These are phyloP conservation scores for Beris chalybata DNA, from an alignment of 2,888 invertebrate genomes.

Conservation along the genomic window DNA sequence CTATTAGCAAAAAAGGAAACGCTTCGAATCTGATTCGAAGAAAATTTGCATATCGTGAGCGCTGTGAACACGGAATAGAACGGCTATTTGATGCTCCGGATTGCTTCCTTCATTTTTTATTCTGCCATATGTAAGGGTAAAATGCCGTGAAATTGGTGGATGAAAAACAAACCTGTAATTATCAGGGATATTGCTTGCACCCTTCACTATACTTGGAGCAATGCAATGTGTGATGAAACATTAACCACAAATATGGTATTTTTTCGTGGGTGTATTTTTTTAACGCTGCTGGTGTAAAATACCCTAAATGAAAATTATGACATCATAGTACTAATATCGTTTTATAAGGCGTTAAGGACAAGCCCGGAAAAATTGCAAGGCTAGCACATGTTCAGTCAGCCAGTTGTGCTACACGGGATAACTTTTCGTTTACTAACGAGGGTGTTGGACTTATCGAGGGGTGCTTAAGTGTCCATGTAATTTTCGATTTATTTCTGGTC, in stretches of 20 bases:
- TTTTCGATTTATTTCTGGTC: constrained; percentile 17
- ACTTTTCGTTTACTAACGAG: not conserved
- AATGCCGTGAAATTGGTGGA: constrained; percentile 35
- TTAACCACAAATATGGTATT: not conserved
- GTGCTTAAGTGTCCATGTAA: constrained; percentile 12
- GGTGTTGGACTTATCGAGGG: not conserved
- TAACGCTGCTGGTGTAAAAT: no score
- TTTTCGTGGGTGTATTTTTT: not conserved
- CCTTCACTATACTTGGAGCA: constrained; percentile 4
- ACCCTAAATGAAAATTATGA: not conserved
- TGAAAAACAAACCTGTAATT: constrained; percentile 38
- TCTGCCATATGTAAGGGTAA: constrained; percentile 35
- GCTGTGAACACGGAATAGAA: not conserved
- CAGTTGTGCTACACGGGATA: not conserved
- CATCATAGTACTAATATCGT: not conserved
- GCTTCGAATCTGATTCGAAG: constrained; percentile 2
- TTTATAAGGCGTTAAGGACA: constrained; percentile 11
- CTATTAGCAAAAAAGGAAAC: no score
- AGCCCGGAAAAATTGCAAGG: constrained; percentile 15
- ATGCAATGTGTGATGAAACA: no score
- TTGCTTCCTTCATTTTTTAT: constrained; percentile 28
- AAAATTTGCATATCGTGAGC: constrained; percentile 24
- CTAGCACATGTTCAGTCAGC: constrained; percentile 11
- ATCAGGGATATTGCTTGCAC: constrained; percentile 27
- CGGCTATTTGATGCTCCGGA: not conserved